Evolutionary conservation across 2,113 vertebrate genomes (phyloP).

Genomic region (Formicarius rufipectus): DNA sequence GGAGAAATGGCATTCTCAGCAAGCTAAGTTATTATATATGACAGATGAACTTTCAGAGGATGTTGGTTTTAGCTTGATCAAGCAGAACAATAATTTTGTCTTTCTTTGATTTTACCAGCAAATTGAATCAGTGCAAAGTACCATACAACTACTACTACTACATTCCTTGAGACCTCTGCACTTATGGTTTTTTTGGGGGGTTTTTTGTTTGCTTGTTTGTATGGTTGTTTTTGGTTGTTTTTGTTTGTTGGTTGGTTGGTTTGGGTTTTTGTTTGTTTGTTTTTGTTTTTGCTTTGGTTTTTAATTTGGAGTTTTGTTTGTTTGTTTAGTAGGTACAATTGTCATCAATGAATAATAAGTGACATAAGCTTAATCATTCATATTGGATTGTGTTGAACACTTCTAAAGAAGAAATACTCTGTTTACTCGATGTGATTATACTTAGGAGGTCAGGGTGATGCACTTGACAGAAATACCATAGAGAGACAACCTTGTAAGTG

Average conservation of each 20-base stretch:
- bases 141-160: not conserved
- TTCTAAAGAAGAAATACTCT: not conserved
- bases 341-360: not conserved
- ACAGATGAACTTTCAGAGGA: conserved; percentile 41
- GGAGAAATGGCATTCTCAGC: not conserved
- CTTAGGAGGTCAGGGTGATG: not conserved
- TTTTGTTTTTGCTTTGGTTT: too few relatives aligned
- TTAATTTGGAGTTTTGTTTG: not conserved
- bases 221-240: too few relatives aligned
- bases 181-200: fast-evolving
- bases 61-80: conserved; percentile 33
- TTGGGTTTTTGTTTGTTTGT: too few relatives aligned
- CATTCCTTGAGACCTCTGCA: not conserved
- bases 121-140: conserved; percentile 9
- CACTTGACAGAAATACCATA: not conserved
- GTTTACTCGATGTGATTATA: not conserved
- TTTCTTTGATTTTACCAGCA: conserved; percentile 43
- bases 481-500: not conserved
- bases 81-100: conserved; percentile 26
- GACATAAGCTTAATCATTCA: not conserved
- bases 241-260: too few relatives aligned
- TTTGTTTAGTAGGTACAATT: not conserved
- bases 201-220: too few relatives aligned
- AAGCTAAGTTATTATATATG: conserved; percentile 1
- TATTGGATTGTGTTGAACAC: not conserved